Percentiles rank a stretch among this genome's conserved stretches.
phyloP scores from a whole-genome alignment of 2,113 vertebrate species.

The Scartelaos histophorus region DNA sequence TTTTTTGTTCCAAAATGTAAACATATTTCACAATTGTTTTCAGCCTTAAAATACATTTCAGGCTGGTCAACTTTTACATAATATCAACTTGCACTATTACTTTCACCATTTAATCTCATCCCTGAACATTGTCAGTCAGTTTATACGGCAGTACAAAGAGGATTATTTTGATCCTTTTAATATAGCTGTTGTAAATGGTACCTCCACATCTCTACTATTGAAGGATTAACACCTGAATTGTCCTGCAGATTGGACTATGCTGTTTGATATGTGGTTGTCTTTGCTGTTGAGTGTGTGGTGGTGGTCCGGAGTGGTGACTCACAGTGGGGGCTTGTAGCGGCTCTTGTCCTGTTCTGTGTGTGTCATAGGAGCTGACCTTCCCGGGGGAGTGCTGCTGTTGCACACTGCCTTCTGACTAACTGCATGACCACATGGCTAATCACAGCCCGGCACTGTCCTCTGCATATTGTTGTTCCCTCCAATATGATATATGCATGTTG shows the following conservation, averaged over 20 bases:
- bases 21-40: conserved; percentile 2
- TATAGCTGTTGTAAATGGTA: conserved; percentile 28
- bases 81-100: conserved; percentile 10
- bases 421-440: conserved; percentile 64
- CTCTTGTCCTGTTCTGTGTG: conserved; percentile 45
- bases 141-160: conserved; percentile 39
- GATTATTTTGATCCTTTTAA: conserved; percentile 41
- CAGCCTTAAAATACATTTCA: conserved; percentile 4
- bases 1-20: background rate
- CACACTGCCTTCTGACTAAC: conserved; percentile 67
- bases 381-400: conserved; percentile 61
- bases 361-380: conserved; percentile 64
- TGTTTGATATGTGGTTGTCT: too few species aligned
- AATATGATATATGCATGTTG: conserved; percentile 29
- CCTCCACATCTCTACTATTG: background rate
- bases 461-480: conserved; percentile 40
- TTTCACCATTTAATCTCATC: conserved; percentile 45
- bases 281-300: background rate
- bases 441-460: conserved; percentile 55
- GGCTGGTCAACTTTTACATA: conserved; percentile 9
- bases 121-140: conserved; percentile 33
- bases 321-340: conserved; percentile 34
- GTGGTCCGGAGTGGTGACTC: conserved; percentile 32
- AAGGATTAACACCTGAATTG: conserved; percentile 22
- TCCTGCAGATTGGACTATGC: background rate